Evolutionary conservation across 1,140 invertebrate species (phyloP).

Genomic region (Temnothorax nylanderi): DNA sequence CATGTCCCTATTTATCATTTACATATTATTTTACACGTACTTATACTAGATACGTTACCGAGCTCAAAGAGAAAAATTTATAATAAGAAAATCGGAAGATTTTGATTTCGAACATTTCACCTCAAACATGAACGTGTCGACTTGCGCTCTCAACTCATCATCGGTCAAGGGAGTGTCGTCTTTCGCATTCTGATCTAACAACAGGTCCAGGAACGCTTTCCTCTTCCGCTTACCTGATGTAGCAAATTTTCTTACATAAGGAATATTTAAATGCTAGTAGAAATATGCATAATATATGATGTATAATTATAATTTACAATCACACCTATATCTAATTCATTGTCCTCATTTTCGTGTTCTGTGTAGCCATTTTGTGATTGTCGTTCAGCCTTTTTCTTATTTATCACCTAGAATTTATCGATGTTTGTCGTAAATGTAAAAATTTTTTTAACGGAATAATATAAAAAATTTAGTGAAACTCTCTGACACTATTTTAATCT

Average conservation of each 20-base stretch:
- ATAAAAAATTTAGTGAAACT: not conserved
- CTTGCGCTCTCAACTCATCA: slow-evolving; percentile 90
- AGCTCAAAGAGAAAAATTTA: not conserved
- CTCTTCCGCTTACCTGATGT: slow-evolving; percentile 81
- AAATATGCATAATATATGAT: not conserved
- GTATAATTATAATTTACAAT: not conserved
- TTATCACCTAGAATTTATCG: slow-evolving; percentile 51
- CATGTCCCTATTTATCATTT: slow-evolving; percentile 83
- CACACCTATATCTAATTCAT: slow-evolving; percentile 18
- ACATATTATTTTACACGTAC: not conserved
- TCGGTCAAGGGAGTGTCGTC: slow-evolving; percentile 87
- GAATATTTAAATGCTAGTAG: not conserved
- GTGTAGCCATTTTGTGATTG: not conserved
- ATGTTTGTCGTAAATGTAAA: not conserved
- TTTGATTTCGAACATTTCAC: slow-evolving; percentile 81
- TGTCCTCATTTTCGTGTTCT: not conserved
- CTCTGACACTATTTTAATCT: not conserved
- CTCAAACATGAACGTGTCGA: slow-evolving; percentile 93
- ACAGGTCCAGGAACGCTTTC: slow-evolving; percentile 89
- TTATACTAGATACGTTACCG: not conserved
- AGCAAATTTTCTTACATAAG: not conserved
- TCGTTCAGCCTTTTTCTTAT: slow-evolving; percentile 23
- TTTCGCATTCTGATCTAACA: slow-evolving; percentile 87
- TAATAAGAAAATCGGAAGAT: not conserved
- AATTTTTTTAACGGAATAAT: not conserved